These are phyloP conservation scores for Acropora yongei DNA, from an alignment of 64 coral and sea anemone species.

Conservation along the genomic window DNA sequence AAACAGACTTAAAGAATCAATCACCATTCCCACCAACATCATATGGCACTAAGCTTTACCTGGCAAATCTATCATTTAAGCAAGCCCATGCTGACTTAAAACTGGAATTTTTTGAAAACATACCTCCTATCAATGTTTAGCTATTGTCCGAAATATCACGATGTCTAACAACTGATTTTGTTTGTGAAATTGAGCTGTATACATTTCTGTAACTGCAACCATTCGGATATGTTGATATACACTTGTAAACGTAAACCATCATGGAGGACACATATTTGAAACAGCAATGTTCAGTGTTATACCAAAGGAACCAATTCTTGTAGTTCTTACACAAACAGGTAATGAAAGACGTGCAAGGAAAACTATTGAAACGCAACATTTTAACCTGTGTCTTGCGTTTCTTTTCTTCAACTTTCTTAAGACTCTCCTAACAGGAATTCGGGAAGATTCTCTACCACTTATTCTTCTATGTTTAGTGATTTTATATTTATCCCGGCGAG, in stretches of 20 bases:
- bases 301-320: constrained; percentile 23
- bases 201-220: constrained; percentile 13
- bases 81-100: background rate
- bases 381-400: no score
- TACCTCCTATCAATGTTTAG: background rate
- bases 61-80: constrained; percentile 3
- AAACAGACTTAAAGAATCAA: no score
- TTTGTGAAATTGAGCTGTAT: constrained; percentile 1
- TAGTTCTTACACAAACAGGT: background rate
- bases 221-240: background rate
- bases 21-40: no score
- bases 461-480: no score
- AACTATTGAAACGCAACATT: no score
- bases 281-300: constrained; percentile 1
- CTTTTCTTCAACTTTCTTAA: no score
- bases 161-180: constrained; percentile 18
- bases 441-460: no score
- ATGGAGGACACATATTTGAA: background rate
- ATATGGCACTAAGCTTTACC: background rate
- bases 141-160: background rate
- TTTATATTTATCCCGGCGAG: no score
- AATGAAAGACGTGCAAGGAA: no score
- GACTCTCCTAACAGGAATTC: no score
- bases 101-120: constrained; percentile 6
- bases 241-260: background rate